A percentile compares a stretch with the other conserved stretches of the same genome.
These are phyloP conservation scores for Drosophila hydei DNA, from an alignment of 1,140 invertebrate species.

Conservation along the genomic window DNA sequence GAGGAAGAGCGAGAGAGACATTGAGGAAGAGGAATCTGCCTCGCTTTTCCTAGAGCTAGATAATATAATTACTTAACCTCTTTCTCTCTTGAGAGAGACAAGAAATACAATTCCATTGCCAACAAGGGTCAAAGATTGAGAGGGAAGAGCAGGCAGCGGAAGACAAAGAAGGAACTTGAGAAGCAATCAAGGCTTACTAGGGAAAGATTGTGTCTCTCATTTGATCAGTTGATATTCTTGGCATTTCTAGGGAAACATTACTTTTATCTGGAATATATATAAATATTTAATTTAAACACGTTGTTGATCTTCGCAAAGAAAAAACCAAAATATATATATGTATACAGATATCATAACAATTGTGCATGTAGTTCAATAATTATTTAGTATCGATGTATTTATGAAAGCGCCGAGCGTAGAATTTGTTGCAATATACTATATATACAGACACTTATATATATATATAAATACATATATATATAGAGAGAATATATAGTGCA, in stretches of 20 bases:
- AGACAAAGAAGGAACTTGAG: too few relatives aligned
- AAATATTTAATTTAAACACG: slow-evolving; percentile 19
- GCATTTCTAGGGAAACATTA: slow-evolving; percentile 16
- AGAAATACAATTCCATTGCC: too few relatives aligned
- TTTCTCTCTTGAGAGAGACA: too few relatives aligned
- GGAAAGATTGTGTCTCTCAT: not conserved
- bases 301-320: slow-evolving; percentile 24
- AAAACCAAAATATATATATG: slow-evolving; percentile 6
- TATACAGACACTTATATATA: slow-evolving; percentile 18
- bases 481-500: slow-evolving; percentile 1
- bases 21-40: too few relatives aligned
- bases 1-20: too few relatives aligned
- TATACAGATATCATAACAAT: slow-evolving; percentile 27
- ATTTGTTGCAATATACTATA: slow-evolving; percentile 39
- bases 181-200: not conserved
- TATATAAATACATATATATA: slow-evolving; percentile 25
- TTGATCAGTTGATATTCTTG: slow-evolving; percentile 2
- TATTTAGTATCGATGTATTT: slow-evolving; percentile 47
- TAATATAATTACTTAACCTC: too few relatives aligned
- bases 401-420: slow-evolving; percentile 24
- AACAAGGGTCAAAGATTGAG: too few relatives aligned
- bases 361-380: slow-evolving; percentile 53
- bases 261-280: slow-evolving; percentile 7
- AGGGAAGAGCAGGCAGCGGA: too few relatives aligned
- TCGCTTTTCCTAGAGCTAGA: too few relatives aligned